phyloP scores from a whole-genome alignment of 64 coral and sea anemone species.

The Exaiptasia diaphana region DNA sequence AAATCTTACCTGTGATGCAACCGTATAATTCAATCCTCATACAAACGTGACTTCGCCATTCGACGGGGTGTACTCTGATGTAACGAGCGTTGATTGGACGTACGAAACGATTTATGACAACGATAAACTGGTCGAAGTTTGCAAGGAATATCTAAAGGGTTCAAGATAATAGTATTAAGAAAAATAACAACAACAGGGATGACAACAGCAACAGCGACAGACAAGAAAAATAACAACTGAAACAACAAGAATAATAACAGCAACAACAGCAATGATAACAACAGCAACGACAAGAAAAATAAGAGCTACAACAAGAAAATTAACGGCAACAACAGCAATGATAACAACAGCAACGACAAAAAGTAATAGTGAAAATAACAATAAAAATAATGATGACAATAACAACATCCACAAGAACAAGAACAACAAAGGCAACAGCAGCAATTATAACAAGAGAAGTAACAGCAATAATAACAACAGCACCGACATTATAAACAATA shows the following conservation, averaged over 20 bases:
- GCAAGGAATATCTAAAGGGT: conserved; percentile 26
- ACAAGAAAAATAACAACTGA: background rate
- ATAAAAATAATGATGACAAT: background rate
- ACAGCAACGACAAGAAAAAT: background rate
- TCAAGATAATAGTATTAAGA: background rate
- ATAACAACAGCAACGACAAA: background rate
- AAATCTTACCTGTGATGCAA: conserved; percentile 12
- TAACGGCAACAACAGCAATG: background rate
- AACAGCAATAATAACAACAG: no score
- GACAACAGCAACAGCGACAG: background rate
- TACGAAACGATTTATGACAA: background rate
- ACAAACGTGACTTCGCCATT: conserved; percentile 29
- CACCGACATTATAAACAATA: no score
- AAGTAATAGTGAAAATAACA: background rate
- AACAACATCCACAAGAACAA: background rate
- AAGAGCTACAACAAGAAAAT: background rate
- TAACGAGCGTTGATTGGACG: conserved; percentile 37
- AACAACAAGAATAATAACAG: background rate
- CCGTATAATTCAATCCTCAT: conserved; percentile 62
- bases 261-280: background rate
- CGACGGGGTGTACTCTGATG: conserved; percentile 30
- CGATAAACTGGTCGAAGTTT: background rate
- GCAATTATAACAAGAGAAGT: no score
- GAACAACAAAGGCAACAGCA: background rate
- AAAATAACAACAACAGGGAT: background rate